Evolutionary conservation across 2,888 invertebrate genomes (phyloP), one percentile per base, ranked within the genome.

Genomic region (Orchesella flavescens): DNA sequence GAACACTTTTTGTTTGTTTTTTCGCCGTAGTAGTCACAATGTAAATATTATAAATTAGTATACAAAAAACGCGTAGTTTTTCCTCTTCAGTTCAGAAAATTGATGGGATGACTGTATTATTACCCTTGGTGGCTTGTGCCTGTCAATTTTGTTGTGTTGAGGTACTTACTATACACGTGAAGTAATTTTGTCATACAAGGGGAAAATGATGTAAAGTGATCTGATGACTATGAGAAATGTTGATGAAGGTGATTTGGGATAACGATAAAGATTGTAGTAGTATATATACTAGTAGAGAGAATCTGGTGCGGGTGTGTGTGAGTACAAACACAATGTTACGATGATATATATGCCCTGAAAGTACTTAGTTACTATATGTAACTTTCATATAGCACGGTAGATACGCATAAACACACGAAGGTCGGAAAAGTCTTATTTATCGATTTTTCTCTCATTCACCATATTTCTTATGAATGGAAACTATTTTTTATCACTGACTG

Each of bases 221-320:
- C 34, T 34, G 34, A 34, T 34, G 34, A 34, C 34, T 34, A 34
- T 34, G 34, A 34, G 34, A 34, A 34, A 57, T 57, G 57, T 17
- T 57, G 57, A 57, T 57, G 57, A 57, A 34, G 57, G 57, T 57
- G 57, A 57, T 57, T 57, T 57, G 9, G n/a, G 57, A 34, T 34
- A 34, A 34, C 34, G 34, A 19, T 57, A 57, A 57, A 57, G 57
- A 57, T 57, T 17, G 19, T 3, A 1, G 19, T n/a, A 2, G 57
- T 17, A 19, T 3, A 17, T n/a, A 57, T 19, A 5, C 46, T 10
- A 46, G 46, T 46, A 46, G 46, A 46, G 9, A 46, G 7, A 46
- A 53, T n/a, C 3, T 53, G 10, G 53, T 53, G 53, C n/a, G 53
- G 57, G n/a, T 17, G n/a, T 19, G 57, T 57, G 19, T 57, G 55